phyloP scores from a whole-genome alignment of 2,888 invertebrate genomes.

The Myopa testacea region DNA sequence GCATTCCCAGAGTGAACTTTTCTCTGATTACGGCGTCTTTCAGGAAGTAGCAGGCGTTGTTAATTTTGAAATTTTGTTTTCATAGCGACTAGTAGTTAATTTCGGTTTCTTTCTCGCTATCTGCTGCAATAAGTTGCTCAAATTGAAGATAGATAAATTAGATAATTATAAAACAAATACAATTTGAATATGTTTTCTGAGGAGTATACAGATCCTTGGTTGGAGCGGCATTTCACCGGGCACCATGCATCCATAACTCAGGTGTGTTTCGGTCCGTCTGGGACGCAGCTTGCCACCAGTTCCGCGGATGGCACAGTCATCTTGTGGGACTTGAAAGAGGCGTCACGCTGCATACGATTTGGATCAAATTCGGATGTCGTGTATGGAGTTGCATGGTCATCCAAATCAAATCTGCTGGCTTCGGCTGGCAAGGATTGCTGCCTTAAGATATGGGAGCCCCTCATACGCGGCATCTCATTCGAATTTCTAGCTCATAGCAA shows the following conservation, averaged over 20 bases:
- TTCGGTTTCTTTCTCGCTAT: no score
- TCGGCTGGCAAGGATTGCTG: conserved; percentile 87
- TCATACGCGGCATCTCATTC: conserved; percentile 80
- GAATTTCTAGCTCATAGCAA: conserved; percentile 85
- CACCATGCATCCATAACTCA: conserved; percentile 81
- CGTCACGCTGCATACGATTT: conserved; percentile 82
- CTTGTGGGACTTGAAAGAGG: conserved; percentile 82
- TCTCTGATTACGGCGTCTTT: no score
- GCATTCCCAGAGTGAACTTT: no score
- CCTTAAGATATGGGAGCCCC: conserved; percentile 89
- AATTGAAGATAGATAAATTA: not conserved
- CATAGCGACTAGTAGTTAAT: no score
- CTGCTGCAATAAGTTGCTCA: not conserved
- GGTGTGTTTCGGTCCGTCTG: conserved; percentile 79
- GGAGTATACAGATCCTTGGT: conserved; percentile 53
- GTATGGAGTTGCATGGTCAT: conserved; percentile 82
- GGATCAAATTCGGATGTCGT: conserved; percentile 75
- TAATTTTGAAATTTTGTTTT: no score
- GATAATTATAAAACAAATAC: not conserved
- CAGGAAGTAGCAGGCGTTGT: no score
- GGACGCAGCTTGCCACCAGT: conserved; percentile 81
- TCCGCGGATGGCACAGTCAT: conserved; percentile 85
- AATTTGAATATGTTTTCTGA: not conserved
- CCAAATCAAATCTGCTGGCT: conserved; percentile 84
- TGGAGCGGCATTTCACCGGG: conserved; percentile 78